A percentile compares a stretch with the other conserved stretches of the same genome.
phyloP scores from a whole-genome alignment of 2,113 vertebrate genomes.

The Barbus barbus region DNA sequence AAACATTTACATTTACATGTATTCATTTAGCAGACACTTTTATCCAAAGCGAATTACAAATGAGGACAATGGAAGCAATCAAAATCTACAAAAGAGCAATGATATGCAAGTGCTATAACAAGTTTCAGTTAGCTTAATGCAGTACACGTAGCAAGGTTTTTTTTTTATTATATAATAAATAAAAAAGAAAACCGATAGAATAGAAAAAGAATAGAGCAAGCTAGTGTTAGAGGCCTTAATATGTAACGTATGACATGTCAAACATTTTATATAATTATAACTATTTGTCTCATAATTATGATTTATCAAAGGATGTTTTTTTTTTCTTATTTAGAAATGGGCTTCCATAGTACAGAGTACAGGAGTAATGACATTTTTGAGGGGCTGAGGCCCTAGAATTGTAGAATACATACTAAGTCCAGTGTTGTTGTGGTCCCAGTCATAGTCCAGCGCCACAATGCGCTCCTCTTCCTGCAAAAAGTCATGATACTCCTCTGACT shows the following conservation, averaged over 20 bases:
- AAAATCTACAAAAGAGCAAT: too few relatives aligned
- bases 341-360: not conserved
- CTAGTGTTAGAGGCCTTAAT: too few relatives aligned
- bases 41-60: too few relatives aligned
- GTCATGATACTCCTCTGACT: slow-evolving; percentile 89
- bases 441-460: slow-evolving; percentile 91
- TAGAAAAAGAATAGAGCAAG: too few relatives aligned
- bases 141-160: too few relatives aligned
- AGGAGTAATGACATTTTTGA: not conserved
- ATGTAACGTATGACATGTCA: too few relatives aligned
- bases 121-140: too few relatives aligned
- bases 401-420: slow-evolving; percentile 86
- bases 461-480: slow-evolving; percentile 91
- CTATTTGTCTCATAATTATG: not conserved
- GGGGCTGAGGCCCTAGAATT: not conserved
- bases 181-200: too few relatives aligned
- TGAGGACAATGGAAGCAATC: too few relatives aligned
- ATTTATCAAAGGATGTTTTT: not conserved
- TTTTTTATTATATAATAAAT: too few relatives aligned
- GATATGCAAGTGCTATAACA: too few relatives aligned
- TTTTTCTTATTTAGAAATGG: not conserved
- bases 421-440: slow-evolving; percentile 90
- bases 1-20: not conserved
- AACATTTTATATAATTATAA: not conserved
- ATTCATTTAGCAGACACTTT: too few relatives aligned